Conservation (phyloP, 2,797 vertebrate genomes). For the Melanogrammus aeglefinus region DNA sequence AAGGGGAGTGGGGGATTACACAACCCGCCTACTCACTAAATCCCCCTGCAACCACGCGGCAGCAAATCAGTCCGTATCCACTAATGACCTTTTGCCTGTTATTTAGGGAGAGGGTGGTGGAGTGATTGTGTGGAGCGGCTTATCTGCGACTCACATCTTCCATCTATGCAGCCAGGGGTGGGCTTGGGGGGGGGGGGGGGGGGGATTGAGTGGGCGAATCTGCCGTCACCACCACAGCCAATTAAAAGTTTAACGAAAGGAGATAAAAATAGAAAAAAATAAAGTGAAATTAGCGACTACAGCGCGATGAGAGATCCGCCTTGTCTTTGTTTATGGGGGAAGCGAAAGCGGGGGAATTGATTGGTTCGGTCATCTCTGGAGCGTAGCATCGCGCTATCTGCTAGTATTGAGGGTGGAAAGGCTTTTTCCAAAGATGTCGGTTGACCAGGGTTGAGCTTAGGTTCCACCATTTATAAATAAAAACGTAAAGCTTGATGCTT, state of each 20-base stretch:
- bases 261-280: background rate
- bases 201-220: conserved; percentile 33
- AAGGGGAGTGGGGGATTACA: conserved; percentile 62
- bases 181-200: background rate
- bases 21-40: conserved; percentile 61
- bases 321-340: conserved; percentile 12
- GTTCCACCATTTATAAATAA: background rate
- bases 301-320: background rate
- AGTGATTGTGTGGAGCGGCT: background rate
- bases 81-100: background rate
- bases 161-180: background rate
- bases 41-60: conserved; percentile 26
- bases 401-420: conserved; percentile 6
- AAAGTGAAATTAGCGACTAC: too few relatives aligned
- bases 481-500: background rate
- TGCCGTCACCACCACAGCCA: conserved; percentile 26
- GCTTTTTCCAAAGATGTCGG: background rate
- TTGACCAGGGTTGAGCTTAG: background rate
- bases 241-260: background rate
- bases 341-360: conserved; percentile 32
- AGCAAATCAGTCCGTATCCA: background rate
- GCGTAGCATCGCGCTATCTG: conserved; percentile 21
- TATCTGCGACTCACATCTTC: background rate
- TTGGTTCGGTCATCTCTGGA: conserved; percentile 35
- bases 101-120: background rate